Evolutionary conservation across 2,113 vertebrate genomes (phyloP).

Genomic region (Trochalopteron elliotii): DNA sequence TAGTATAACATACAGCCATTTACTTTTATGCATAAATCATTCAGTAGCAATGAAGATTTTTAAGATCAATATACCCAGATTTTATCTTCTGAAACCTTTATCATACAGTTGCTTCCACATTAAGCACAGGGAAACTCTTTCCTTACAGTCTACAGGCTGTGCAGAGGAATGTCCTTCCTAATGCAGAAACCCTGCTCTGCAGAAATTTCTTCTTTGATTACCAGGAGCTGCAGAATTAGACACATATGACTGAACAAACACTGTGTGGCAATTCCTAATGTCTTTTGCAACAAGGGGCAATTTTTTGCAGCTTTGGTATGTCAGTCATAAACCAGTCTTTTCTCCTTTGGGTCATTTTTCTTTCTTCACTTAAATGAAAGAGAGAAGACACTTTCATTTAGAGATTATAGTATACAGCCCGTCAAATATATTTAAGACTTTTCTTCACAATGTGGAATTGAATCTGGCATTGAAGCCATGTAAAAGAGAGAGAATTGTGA

Average conservation of each 20-base stretch:
- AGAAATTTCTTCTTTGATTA: not conserved
- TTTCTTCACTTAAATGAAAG: not conserved
- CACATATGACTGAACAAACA: not conserved
- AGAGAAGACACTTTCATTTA: not conserved
- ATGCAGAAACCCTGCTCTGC: not conserved
- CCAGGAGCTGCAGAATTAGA: not conserved
- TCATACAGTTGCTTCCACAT: not conserved
- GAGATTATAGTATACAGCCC: not conserved
- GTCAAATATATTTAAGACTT: not conserved
- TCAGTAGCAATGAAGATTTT: not conserved
- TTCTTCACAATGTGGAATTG: not conserved
- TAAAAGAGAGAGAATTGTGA: not conserved
- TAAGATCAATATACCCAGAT: not conserved
- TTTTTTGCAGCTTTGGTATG: accelerated
- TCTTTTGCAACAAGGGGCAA: not conserved
- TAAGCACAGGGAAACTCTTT: not conserved
- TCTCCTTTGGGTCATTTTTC: not conserved
- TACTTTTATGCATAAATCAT: not conserved
- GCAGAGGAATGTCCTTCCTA: not conserved
- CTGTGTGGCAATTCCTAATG: not conserved
- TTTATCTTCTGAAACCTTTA: not conserved
- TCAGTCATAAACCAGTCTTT: not conserved
- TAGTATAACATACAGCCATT: not conserved
- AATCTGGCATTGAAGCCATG: not conserved
- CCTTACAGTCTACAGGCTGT: not conserved